A percentile compares a stretch with the other conserved stretches of the same genome.
These are phyloP conservation scores for Gouania willdenowi DNA, from an alignment of 2,797 vertebrate genomes.

Conservation along the genomic window DNA sequence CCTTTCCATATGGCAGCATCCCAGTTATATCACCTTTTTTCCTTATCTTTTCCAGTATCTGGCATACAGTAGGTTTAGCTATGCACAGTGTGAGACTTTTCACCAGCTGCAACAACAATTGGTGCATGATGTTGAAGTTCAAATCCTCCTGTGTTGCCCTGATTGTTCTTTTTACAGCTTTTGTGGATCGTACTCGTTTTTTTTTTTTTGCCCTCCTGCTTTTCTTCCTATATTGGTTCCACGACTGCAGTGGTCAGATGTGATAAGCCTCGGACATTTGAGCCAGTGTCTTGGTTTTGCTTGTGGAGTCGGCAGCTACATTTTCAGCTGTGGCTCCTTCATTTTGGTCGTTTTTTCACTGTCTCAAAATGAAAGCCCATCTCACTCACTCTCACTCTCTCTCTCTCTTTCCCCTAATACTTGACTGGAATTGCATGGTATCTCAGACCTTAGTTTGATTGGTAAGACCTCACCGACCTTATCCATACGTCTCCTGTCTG, in stretches of 20 bases:
- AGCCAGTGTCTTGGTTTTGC: conserved; percentile 39
- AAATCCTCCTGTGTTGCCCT: conserved; percentile 26
- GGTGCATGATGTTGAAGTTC: conserved; percentile 40
- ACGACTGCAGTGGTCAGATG: conserved; percentile 4
- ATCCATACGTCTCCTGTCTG: conserved; percentile 50
- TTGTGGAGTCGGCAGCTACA: conserved; percentile 42
- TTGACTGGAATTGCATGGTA: conserved; percentile 81
- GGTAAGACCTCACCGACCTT: conserved; percentile 73
- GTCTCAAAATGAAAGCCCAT: conserved; percentile 64
- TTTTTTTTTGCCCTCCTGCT: conserved; percentile 16
- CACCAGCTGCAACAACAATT: conserved; percentile 1
- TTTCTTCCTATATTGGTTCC: conserved; percentile 19
- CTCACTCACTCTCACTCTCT: conserved; percentile 51
- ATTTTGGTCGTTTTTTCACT: conserved; percentile 61
- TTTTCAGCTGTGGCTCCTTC: conserved; percentile 46
- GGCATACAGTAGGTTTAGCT: conserved; percentile 6
- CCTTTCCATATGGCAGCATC: conserved; percentile 61
- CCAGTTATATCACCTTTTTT: conserved; percentile 31
- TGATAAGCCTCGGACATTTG: conserved; percentile 12
- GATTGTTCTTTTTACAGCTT: conserved; percentile 49
- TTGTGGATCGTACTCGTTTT: neutral
- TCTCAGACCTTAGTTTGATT: conserved; percentile 81
- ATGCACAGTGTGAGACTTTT: conserved; percentile 9
- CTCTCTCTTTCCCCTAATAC: conserved; percentile 51
- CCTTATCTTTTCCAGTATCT: conserved; percentile 22